Percentiles rank a stretch among this genome's conserved stretches.
phyloP scores from a whole-genome alignment of 1,140 invertebrate species.

The Drosophila funebris region DNA sequence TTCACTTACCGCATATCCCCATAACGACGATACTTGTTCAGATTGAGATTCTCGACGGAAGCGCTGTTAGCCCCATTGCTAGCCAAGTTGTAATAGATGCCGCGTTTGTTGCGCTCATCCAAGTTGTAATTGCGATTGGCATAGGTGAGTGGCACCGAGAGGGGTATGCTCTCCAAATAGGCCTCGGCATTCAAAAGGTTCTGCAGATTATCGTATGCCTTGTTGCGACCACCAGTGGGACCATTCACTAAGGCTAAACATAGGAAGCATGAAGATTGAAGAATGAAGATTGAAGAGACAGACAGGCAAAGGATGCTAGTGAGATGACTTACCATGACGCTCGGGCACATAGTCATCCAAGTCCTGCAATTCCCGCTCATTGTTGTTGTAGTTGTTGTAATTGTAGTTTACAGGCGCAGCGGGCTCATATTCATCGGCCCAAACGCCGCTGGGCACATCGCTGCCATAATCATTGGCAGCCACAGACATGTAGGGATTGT shows the following conservation, averaged over 20 bases:
- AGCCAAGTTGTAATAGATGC: conserved; percentile 65
- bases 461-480: conserved; percentile 42
- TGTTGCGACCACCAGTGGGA: conserved; percentile 57
- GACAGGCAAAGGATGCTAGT: no score
- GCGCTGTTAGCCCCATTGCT: conserved; percentile 22
- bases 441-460: conserved; percentile 55
- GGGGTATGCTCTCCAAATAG: conserved; percentile 71
- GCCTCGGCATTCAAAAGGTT: conserved; percentile 77
- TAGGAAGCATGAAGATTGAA: background rate
- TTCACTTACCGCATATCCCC: conserved; percentile 80
- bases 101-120: conserved; percentile 77
- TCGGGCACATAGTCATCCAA: conserved; percentile 74
- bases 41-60: conserved; percentile 59
- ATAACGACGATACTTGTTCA: conserved; percentile 72
- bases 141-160: conserved; percentile 71
- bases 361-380: conserved; percentile 69
- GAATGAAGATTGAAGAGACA: no score
- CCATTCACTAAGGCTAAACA: conserved; percentile 42
- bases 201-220: conserved; percentile 80
- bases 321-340: conserved; percentile 49
- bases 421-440: conserved; percentile 71
- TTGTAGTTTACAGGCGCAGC: conserved; percentile 44
- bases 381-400: conserved; percentile 40
- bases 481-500: conserved; percentile 57
- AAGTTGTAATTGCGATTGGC: conserved; percentile 75